Evolutionary conservation across 2,113 vertebrate genomes (phyloP).

Genomic region (Gopherus flavomarginatus): DNA sequence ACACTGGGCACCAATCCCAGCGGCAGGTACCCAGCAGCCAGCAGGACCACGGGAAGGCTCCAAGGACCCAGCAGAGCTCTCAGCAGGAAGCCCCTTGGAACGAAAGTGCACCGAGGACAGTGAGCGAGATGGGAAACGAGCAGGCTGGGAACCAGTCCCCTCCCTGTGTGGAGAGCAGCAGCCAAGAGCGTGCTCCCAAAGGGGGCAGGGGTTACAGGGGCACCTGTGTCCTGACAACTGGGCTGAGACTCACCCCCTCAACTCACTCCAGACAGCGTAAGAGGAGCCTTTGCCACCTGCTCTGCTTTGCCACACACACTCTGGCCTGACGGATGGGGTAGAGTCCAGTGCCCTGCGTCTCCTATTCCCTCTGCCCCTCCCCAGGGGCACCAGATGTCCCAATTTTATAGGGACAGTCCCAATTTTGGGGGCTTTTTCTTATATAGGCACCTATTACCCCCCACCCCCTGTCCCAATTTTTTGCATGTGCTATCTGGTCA

Average conservation of each 20-base stretch:
- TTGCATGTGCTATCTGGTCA: too few species aligned
- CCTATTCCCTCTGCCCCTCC: too few species aligned
- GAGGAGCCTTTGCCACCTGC: too few species aligned
- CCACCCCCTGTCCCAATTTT: background rate
- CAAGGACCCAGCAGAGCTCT: background rate
- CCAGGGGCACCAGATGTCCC: too few species aligned
- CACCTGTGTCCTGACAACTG: too few species aligned
- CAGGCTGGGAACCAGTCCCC: too few species aligned
- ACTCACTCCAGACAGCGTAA: rapidly evolving
- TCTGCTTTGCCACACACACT: background rate
- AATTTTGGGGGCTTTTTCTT: too few species aligned
- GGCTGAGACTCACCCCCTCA: rapidly evolving
- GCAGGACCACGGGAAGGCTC: background rate
- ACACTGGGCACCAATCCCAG: background rate
- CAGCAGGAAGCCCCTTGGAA: background rate
- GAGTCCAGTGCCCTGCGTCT: background rate
- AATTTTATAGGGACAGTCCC: too few species aligned
- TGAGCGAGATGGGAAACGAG: background rate
- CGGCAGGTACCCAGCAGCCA: rapidly evolving
- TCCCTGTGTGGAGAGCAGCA: too few species aligned
- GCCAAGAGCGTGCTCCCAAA: too few species aligned
- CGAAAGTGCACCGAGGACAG: background rate
- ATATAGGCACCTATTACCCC: too few species aligned
- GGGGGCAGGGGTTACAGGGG: too few species aligned
- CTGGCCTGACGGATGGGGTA: background rate